Conservation (phyloP, 1,140 invertebrate genomes). For the Trichogramma pretiosum region DNA sequence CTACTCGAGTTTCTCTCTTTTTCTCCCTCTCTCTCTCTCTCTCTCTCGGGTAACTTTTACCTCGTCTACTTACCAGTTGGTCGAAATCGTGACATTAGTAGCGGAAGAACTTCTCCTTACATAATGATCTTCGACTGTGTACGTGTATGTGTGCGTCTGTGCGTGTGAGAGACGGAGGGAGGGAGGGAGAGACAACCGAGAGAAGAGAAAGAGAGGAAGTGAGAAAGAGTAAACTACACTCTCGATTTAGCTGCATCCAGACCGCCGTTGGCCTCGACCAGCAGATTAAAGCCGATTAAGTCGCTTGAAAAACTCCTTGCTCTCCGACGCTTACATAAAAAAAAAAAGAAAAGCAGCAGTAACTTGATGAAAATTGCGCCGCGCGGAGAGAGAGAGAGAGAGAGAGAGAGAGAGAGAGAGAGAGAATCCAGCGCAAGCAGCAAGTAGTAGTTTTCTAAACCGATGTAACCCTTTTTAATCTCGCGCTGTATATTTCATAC, state of each 20-base stretch:
- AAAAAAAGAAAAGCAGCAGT: no score
- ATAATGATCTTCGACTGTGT: slow-evolving; percentile 12
- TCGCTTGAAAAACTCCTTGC: slow-evolving; percentile 1
- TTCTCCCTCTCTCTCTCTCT: slow-evolving; percentile 8
- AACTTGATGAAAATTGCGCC: no score
- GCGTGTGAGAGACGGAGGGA: no score
- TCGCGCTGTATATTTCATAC: no score
- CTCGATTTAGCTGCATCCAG: neutral
- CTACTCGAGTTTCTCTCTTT: slow-evolving; percentile 13
- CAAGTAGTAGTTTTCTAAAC: slow-evolving; percentile 22
- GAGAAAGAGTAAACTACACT: neutral
- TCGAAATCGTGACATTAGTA: slow-evolving; percentile 14
- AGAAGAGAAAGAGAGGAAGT: neutral
- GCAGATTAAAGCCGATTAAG: slow-evolving; percentile 10
- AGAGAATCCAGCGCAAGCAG: slow-evolving; percentile 16
- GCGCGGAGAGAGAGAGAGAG: neutral
- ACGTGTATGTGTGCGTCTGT: slow-evolving; percentile 1
- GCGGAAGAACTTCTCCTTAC: neutral
- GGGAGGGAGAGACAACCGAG: neutral
- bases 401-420: neutral
- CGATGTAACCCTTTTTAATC: no score
- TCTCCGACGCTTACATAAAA: no score
- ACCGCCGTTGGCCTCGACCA: neutral
- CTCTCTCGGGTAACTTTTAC: neutral
- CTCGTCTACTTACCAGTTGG: neutral